Base-by-base conservation (phyloP, 2,797 vertebrate species). In the Perdix hodgsoniae region DNA sequence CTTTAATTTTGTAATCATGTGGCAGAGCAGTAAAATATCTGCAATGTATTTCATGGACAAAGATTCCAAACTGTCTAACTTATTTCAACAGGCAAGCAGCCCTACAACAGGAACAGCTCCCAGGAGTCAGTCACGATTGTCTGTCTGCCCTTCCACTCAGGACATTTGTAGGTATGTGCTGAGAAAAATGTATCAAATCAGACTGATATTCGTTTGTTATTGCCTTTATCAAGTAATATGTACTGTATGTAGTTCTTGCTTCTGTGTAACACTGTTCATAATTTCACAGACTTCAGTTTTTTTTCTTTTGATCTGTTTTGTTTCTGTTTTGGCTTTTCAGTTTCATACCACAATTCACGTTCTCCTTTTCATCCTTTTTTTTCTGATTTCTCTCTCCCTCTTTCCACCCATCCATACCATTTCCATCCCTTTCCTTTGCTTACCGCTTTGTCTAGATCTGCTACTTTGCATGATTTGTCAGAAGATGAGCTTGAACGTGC, bases 131-230 rank as follows among this genome's bases (percentile, higher is more conserved):
- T 98, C 99, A 37, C 98, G 97, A 81, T 96, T 98, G 63, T 99
- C 99, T 7, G 98, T 98, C 94, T 98, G 98, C 71, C 98, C 98
- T 31, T 99, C 99, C 71, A 98, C 98, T 98, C 99, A 99, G 98
- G 99, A 99, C 97, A 98, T 98, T 95, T 99, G 99, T 98, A 99
- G 99, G 99, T 99, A 97, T 86, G 98, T 97, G 76, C 56, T 72
- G 70, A 91, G 69, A 75, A 83, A 88, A 83, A 37, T 50, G 37
- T 54, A 4, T 79, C 5, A 82, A 9, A 45, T 91, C 44, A 60
- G 49, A 31, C 22, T 92, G 44, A 37, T 67, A 33, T 31, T 50
- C 33, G 21, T 18, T 40, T 69, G 31, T 60, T 86, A 57, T 71
- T 72, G 35, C 67, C 71, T 88, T 60, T 83, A 6, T 80, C 59